These are phyloP conservation scores for Pachypeltis micranthus DNA, from an alignment of 1,140 invertebrate genomes.

Conservation along the genomic window DNA sequence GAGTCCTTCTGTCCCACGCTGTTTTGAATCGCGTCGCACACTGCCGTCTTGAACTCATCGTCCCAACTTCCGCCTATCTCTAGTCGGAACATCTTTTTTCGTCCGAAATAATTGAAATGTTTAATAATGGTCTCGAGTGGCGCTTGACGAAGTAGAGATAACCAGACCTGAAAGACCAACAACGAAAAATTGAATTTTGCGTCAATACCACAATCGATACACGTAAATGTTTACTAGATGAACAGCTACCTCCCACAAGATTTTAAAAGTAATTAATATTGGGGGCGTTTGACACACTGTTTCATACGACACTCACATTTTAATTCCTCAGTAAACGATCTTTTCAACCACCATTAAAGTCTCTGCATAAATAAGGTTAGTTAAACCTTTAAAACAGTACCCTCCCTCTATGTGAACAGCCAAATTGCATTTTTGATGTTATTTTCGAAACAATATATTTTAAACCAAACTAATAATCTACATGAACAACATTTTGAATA, in stretches of 20 bases:
- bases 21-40: conserved; percentile 4
- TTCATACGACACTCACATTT: neutral
- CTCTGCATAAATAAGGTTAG: too few relatives aligned
- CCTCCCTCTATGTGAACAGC: too few relatives aligned
- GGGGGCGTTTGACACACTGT: neutral
- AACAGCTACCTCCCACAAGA: neutral
- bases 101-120: conserved; percentile 9
- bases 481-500: too few relatives aligned
- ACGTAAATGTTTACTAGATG: neutral
- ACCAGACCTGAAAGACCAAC: conserved; percentile 16
- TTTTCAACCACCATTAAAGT: neutral
- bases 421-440: too few relatives aligned
- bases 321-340: neutral
- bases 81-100: conserved; percentile 10
- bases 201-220: neutral
- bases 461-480: too few relatives aligned
- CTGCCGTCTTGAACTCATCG: conserved; percentile 1
- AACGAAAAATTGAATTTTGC: neutral
- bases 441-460: too few relatives aligned
- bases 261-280: neutral
- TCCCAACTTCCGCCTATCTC: conserved; percentile 17
- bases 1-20: neutral
- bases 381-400: too few relatives aligned
- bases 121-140: conserved; percentile 3
- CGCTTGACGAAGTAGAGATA: conserved; percentile 9